phyloP scores from a whole-genome alignment of 2,797 vertebrate genomes.

The Vireo griseus region DNA sequence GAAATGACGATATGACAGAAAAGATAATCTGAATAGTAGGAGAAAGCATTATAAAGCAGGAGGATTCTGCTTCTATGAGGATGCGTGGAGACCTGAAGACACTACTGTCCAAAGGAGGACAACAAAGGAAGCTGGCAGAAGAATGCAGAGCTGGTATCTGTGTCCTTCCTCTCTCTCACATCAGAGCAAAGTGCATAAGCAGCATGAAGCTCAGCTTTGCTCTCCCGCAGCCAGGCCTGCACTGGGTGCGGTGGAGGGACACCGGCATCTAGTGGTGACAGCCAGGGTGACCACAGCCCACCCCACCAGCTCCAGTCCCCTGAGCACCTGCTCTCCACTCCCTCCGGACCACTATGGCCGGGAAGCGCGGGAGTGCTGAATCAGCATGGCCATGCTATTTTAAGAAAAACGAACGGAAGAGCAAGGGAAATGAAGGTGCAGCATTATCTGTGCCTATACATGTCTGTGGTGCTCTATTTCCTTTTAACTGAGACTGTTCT shows the following conservation, averaged over 20 bases:
- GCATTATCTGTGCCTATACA: fast-evolving
- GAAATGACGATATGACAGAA: background rate
- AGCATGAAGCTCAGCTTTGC: background rate
- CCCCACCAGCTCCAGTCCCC: fast-evolving
- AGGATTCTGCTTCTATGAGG: background rate
- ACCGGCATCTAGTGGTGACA: background rate
- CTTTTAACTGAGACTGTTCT: background rate
- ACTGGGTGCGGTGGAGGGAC: background rate
- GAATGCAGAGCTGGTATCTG: background rate
- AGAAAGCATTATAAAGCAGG: background rate
- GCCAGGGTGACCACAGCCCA: background rate
- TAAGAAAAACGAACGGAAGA: background rate
- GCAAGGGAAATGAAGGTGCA: background rate
- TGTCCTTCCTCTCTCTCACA: background rate
- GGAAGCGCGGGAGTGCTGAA: fast-evolving
- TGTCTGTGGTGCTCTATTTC: background rate
- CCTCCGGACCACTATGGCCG: fast-evolving
- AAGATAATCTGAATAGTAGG: background rate
- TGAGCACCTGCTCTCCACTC: background rate
- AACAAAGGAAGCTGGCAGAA: background rate
- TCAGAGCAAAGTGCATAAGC: background rate
- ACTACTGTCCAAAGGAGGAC: background rate
- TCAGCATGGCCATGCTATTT: fast-evolving
- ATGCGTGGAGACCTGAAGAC: background rate
- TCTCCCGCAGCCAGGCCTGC: background rate